Base-by-base conservation (phyloP, 2,888 invertebrate genomes). In the Epistrophe grossulariae region DNA sequence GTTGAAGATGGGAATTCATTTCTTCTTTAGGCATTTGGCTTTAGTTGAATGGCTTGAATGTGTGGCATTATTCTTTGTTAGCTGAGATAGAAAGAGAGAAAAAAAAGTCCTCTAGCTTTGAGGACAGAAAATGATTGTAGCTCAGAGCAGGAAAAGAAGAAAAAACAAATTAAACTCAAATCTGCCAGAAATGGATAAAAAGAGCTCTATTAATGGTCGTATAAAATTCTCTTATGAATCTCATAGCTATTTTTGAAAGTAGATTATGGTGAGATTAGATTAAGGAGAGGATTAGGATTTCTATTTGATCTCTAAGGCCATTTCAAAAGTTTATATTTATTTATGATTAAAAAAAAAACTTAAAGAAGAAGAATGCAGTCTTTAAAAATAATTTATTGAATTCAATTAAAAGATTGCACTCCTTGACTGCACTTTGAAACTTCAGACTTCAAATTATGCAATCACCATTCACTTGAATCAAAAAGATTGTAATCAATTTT, bases 41-140 rank as follows among this genome's bases (percentile, higher is more conserved):
- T 24, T 11, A 60, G 68, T 68, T 35, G 24, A 50, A 52, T 68
- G 15, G 35, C 31, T 52, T 7, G 10, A 8, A 68, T 70, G 24
- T 50, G 11, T 50, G 35, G 38, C 9, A 38, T 38, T 52, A 38
- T 68, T 38, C 38, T 55, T 55, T 24, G 19, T 19, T 15, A 28
- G 13, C 2, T 15, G 6, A 10, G 11, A 17, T 1, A 11, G 7
- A 64, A 6, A 31, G 24, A 24, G 24, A 24, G 24, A 31, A 17
- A 31, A 48, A 5, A 19, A 31, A 0, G 13, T 45, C 13, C 7
- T 35, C 4, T 35, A 17, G 15, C 35, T 48, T 31, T 45, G 45
- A 35, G 31, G 24, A 28, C 24, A 62, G 15, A 35, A 31, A 68
- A 48, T 66, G 17, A 19, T 50, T 19, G 35, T 19, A 38, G 19